Evolutionary conservation across 23 tunicate species (phyloP).

Genomic region (Trididemnum clinides): DNA sequence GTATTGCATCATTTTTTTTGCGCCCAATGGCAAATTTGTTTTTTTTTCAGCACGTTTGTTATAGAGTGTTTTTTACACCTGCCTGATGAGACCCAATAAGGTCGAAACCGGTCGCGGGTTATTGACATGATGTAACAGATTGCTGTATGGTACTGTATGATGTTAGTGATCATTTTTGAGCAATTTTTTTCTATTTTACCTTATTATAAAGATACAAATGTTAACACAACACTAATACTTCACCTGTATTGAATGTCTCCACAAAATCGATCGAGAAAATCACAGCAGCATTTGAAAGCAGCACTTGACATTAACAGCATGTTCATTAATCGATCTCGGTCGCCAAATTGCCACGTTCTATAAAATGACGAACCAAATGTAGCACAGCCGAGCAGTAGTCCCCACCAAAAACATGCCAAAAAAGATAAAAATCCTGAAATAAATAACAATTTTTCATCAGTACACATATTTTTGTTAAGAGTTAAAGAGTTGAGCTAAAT

Average conservation of each 20-base stretch:
- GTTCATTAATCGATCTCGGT: conserved; percentile 46
- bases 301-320: conserved; percentile 59
- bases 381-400: conserved; percentile 22
- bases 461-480: background rate
- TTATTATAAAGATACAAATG: no score
- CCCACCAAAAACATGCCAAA: conserved; percentile 54
- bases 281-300: conserved; percentile 64
- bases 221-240: background rate
- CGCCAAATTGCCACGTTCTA: conserved; percentile 55
- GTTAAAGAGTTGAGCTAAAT: no score
- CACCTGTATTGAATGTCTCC: conserved; percentile 46
- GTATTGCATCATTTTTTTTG: no score
- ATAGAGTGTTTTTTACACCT: no score
- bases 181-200: no score
- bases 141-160: no score
- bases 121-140: no score
- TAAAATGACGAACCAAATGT: conserved; percentile 37
- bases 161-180: no score
- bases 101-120: no score
- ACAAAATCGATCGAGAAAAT: conserved; percentile 55
- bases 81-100: no score
- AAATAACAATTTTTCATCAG: background rate
- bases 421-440: background rate
- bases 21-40: no score
- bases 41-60: no score